phyloP scores from a whole-genome alignment of 30 jellyfish, hydroid and myxozoan species.

The Chrysaora quinquecirrha region DNA sequence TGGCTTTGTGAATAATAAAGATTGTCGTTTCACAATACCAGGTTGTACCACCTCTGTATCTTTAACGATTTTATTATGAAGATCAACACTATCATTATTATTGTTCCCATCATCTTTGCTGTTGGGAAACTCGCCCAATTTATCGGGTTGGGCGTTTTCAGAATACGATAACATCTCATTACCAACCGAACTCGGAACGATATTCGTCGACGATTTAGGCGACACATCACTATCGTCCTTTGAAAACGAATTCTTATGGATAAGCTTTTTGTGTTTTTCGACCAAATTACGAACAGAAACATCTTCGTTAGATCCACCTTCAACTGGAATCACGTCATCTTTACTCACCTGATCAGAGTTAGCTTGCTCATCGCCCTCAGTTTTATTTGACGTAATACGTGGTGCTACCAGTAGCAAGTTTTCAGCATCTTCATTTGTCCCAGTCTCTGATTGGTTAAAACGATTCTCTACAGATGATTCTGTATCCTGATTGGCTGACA shows the following conservation, averaged over 20 bases:
- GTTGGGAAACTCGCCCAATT: not conserved
- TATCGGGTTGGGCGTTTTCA: not conserved
- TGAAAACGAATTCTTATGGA: conserved; percentile 41
- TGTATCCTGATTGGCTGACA: not conserved
- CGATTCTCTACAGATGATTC: not conserved
- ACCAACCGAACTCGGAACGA: not conserved
- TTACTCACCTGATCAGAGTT: no score
- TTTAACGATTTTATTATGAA: not conserved
- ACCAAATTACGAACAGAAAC: conserved; percentile 63
- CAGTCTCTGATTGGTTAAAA: not conserved
- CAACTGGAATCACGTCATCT: not conserved
- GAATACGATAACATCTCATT: not conserved
- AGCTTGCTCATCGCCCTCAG: no score
- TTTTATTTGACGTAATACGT: no score
- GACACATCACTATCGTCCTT: not conserved
- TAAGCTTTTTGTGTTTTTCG: conserved; percentile 34
- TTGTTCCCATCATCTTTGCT: not conserved
- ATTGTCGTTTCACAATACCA: conserved; percentile 56
- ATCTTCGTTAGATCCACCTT: conserved; percentile 12
- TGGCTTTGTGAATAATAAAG: conserved; percentile 13
- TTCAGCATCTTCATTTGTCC: not conserved
- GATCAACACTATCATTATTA: not conserved
- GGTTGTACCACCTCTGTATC: conserved; percentile 33
- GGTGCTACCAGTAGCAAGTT: no score
- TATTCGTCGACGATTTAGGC: not conserved